phyloP scores from a whole-genome alignment of 2,797 vertebrate species.

The Streptopelia turtur region DNA sequence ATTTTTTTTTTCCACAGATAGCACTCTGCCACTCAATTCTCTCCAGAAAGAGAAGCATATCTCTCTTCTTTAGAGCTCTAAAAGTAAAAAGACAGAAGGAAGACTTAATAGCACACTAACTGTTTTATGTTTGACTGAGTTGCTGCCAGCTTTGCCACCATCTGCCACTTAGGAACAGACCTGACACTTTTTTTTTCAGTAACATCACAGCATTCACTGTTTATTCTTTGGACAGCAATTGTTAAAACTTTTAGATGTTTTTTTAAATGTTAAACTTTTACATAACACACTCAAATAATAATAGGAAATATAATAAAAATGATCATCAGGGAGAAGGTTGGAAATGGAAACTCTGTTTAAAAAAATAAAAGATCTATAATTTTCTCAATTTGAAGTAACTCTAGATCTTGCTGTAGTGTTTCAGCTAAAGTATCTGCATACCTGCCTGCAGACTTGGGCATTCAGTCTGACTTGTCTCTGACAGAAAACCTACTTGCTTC shows the following conservation, averaged over 20 bases:
- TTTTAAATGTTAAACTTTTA: neutral
- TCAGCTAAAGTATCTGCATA: neutral
- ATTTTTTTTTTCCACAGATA: neutral
- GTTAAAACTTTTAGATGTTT: neutral
- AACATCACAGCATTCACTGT: neutral
- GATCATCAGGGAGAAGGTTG: neutral
- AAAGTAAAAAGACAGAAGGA: neutral
- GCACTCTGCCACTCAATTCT: neutral
- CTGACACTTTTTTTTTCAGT: neutral
- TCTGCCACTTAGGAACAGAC: neutral
- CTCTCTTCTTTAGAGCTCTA: neutral
- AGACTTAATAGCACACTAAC: neutral
- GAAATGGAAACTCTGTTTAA: neutral
- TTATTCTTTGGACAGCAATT: neutral
- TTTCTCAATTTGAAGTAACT: neutral
- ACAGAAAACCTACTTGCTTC: neutral
- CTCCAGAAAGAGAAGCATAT: neutral
- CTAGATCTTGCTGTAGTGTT: neutral
- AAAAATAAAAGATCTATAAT: neutral
- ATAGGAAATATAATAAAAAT: neutral
- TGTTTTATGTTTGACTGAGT: neutral
- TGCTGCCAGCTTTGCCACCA: neutral
- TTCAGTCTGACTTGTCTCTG: neutral
- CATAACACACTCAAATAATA: neutral
- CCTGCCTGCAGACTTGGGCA: neutral